Conservation (phyloP, 1,140 invertebrate species). For the Paraescarpia echinospica region DNA sequence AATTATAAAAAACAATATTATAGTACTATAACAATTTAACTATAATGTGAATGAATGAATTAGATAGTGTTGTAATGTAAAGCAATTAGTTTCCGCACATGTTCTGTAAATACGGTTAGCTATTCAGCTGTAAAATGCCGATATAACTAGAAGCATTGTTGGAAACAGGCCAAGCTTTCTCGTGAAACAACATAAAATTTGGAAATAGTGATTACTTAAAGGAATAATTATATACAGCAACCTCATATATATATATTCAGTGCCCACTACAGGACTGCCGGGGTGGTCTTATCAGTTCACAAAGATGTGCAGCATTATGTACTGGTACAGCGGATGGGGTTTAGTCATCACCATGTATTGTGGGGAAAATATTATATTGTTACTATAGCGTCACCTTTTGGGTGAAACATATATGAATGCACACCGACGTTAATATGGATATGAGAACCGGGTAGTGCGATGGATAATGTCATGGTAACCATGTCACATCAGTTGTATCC, state of each 20-base stretch:
- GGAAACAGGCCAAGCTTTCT: neutral
- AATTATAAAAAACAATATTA: neutral
- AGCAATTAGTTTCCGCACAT: neutral
- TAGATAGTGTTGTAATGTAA: neutral
- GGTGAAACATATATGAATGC: too few relatives aligned
- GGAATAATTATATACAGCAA: slow-evolving; percentile 2
- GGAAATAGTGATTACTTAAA: neutral
- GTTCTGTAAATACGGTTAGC: neutral
- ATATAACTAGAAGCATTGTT: neutral
- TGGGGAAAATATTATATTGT: too few relatives aligned
- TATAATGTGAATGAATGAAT: neutral
- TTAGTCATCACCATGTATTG: too few relatives aligned
- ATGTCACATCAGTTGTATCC: too few relatives aligned
- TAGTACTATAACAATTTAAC: neutral
- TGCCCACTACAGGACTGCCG: neutral
- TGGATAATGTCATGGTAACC: too few relatives aligned
- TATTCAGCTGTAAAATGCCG: too few relatives aligned
- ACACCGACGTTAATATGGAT: too few relatives aligned
- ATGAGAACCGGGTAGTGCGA: too few relatives aligned
- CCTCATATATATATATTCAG: neutral
- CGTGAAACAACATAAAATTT: neutral
- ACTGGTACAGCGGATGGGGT: too few relatives aligned
- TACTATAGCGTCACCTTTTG: too few relatives aligned
- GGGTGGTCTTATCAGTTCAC: too few relatives aligned
- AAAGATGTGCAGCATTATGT: too few relatives aligned